A percentile compares a stretch with the other conserved stretches of the same genome.
Evolutionary conservation across 2,888 invertebrate genomes (phyloP).

Genomic region (Apamea sordens): DNA sequence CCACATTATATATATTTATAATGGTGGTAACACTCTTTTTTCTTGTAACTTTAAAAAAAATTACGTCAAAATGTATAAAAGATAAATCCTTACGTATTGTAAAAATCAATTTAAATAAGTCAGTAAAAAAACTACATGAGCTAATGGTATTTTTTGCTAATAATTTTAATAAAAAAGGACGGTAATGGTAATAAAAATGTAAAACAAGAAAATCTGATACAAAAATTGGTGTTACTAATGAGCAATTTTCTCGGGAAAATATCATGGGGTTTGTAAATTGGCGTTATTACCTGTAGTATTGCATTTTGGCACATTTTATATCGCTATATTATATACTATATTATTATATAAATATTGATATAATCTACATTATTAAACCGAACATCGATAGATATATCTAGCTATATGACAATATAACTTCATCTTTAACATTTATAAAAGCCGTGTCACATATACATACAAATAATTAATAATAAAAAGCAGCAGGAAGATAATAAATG

Average conservation of each 20-base stretch:
- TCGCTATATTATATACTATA: conserved; percentile 71
- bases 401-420: conserved; percentile 73
- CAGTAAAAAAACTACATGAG: conserved; percentile 30
- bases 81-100: conserved; percentile 8
- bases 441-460: conserved; percentile 80
- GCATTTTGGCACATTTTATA: conserved; percentile 83
- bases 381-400: conserved; percentile 78
- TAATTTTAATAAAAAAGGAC: conserved; percentile 67
- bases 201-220: conserved; percentile 57
- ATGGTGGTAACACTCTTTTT: conserved; percentile 1
- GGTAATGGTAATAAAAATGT: conserved; percentile 64
- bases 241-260: conserved; percentile 73
- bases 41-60: neutral
- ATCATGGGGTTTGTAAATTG: conserved; percentile 78
- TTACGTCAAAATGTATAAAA: conserved; percentile 28
- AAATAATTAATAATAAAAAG: conserved; percentile 74
- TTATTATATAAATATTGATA: conserved; percentile 69
- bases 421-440: conserved; percentile 80
- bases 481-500: conserved; percentile 75
- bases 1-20: conserved; percentile 6
- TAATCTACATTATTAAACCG: conserved; percentile 75
- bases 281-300: conserved; percentile 84
- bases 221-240: conserved; percentile 77
- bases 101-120: conserved; percentile 21
- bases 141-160: conserved; percentile 21